Evolutionary conservation across 1,140 invertebrate species (phyloP), one percentile per base, ranked within the genome.

Genomic region (Drosophila ercepeae): DNA sequence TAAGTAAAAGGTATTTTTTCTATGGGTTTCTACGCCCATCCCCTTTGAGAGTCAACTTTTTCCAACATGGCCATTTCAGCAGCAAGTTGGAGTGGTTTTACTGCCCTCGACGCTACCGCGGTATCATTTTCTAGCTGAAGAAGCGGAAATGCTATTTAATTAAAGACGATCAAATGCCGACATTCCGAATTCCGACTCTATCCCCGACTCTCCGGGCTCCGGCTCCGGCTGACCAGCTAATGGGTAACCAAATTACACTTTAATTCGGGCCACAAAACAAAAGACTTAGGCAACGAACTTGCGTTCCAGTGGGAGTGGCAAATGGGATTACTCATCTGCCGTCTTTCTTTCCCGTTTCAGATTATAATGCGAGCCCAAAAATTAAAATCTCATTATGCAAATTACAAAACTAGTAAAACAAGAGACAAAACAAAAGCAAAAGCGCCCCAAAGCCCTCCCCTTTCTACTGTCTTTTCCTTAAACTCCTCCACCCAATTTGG

Each of bases 371-470:
- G 77, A 82, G 65, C 70, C 63, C 58, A 46, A 76, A 86, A 88
- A 88, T 88, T 88, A 88, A 88, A 88, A 88, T 89, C 83, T 78
- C 82, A 88, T 88, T 82, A 88, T 88, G 82, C 82, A 88, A 88
- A 88, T 88, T 78, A 77, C 77, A 60, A 71, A 42, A 68, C 73
- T 46, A 67, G 34, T 60, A 57, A 61, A 50, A 18, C 29, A 55
- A 50, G 51, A 60, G 32, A 9, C 4, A 32, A 36, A 46, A 54
- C 39, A 39, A 51, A 34, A 42, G 39, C 41, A 27, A 60, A 73
- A 45, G 27, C 39, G 25, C 27, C 7, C 9, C 44, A 27, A 32
- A 11, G 13, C 13, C 36, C 36, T 18, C 2, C 9, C 7, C 55
- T 16, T 9, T 13, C 13, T 1, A 6, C 29, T 14, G 21, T 5